Base-by-base conservation (phyloP, 2,888 invertebrate genomes). In the Lobophora halterata region DNA sequence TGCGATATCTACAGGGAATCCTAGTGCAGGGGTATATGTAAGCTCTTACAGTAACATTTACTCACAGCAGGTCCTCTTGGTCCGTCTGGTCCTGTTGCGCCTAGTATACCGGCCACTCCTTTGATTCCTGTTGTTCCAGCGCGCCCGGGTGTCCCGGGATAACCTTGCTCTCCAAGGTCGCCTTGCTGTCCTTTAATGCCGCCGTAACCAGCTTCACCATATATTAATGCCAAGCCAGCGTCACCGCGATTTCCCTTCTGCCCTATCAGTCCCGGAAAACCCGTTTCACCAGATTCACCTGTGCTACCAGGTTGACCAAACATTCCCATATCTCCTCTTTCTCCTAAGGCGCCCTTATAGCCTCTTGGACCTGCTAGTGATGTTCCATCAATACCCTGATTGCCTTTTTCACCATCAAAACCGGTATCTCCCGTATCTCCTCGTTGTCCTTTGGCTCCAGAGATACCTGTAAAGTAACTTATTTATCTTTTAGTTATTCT, bases 331-430 rank as follows among this genome's bases (percentile, higher is more conserved):
- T 89, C 88, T 20, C 95, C 95, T 11, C 83, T 88, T 26, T 90
- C 72, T 16, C 95, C 95, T 1, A 87, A 76, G 48, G 89, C 88
- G 2, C 95, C 95, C 71, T 92, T 93, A 5, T 80, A 65, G 7
- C 95, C 95, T 13, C 55, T 53, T 8, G 57, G 50, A 1, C 86
- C 86, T 29, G 34, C 71, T 35, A 44, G 57, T 11, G 83, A 79
- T 19, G 60, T 65, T 30, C 90, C 90, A 11, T 65, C 51, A 3
- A 55, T 50, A 24, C 89, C 89, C 48, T 53, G 51, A 27, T 80
- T 74, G 32, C 89, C 85, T 39, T 55, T 55, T 12, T 56, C 35
- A 8, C 85, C 87, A 16, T 69, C 67, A 6, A 59, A 52, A 5
- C 87, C 87, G 19, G 75, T 70, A 25, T 65, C 73, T 18, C 86